Conservation (phyloP, 2,888 invertebrate genomes). For the Elysia crispata region DNA sequence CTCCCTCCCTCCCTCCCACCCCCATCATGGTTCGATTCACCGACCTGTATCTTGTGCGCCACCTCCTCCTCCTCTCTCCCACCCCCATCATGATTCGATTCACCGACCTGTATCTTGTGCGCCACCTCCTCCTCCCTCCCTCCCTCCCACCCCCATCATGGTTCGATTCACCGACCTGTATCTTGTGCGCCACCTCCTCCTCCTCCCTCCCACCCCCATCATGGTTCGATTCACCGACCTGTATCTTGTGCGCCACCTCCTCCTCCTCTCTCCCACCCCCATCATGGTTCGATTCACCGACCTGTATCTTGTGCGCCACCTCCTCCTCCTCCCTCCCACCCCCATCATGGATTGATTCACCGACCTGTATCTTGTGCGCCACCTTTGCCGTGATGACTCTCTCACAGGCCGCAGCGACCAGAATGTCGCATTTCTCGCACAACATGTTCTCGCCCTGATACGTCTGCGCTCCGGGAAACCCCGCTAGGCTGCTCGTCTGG, state of each 20-base stretch:
- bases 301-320: slow-evolving; percentile 92
- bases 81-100: too few relatives aligned
- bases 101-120: slow-evolving; percentile 86
- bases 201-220: slow-evolving; percentile 83
- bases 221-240: too few relatives aligned
- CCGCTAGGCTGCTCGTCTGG: slow-evolving; percentile 89
- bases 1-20: too few relatives aligned
- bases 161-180: too few relatives aligned
- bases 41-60: too few relatives aligned
- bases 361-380: slow-evolving; percentile 90
- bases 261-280: neutral
- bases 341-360: too few relatives aligned
- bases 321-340: slow-evolving; percentile 79
- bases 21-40: too few relatives aligned
- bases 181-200: slow-evolving; percentile 79
- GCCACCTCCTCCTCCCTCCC: slow-evolving; percentile 95
- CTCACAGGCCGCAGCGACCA: slow-evolving; percentile 97
- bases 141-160: too few relatives aligned
- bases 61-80: too few relatives aligned
- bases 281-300: slow-evolving; percentile 75
- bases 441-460: slow-evolving; percentile 85
- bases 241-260: neutral
- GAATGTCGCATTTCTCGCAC: slow-evolving; percentile 95
- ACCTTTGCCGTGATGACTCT: slow-evolving; percentile 94
- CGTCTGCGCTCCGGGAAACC: slow-evolving; percentile 93